Base-by-base conservation (phyloP, 2,113 vertebrate species). In the Pleuronectes platessa region DNA sequence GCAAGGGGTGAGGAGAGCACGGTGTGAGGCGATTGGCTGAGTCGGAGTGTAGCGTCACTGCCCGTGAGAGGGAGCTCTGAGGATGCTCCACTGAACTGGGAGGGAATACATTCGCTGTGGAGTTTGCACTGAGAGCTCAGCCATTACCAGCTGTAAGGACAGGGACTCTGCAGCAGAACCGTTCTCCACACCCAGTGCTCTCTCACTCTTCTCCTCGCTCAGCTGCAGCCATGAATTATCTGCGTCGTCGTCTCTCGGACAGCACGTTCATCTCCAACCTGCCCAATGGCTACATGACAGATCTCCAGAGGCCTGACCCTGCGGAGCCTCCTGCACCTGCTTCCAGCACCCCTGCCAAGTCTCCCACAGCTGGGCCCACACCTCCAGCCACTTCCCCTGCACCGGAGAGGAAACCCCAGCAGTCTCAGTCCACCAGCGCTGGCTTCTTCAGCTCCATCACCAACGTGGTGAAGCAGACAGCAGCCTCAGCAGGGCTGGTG, bases 231-330 rank as follows among this genome's bases (percentile, higher is more conserved):
- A 98, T 98, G 97, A 97, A 98, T 95, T 98, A 96, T 92, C 91
- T 98, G 93, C 94, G 97, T 84, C 96, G 97, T 65, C 95, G 96
- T 88, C 95, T 98, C 85, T 98, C 97, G 54, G 97, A 98, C 95
- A 98, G 97, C 96, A 97, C 96, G 71, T 98, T 98, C 91, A 97
- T 98, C 87, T 96, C 96, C 88, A 98, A 97, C 92, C 96, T 98
- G 81, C 97, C 97, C 87, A 97, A 97, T 91, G 97, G 97, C 89
- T 98, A 98, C 95, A 96, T 98, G 94, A 96, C 96, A 26, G 97
- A 98, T 91, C 95, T 98, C 87, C 96, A 97, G 94, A 96, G 96
- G 92, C 90, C 79, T 61, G 91, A 90, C 76, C 91, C 88, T 21
- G 76, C 93, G 78, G 87, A 94, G 81, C 88, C 78, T 82, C 82